These are phyloP conservation scores for Dendroctonus valens DNA, from an alignment of 1,140 invertebrate species.

Conservation along the genomic window DNA sequence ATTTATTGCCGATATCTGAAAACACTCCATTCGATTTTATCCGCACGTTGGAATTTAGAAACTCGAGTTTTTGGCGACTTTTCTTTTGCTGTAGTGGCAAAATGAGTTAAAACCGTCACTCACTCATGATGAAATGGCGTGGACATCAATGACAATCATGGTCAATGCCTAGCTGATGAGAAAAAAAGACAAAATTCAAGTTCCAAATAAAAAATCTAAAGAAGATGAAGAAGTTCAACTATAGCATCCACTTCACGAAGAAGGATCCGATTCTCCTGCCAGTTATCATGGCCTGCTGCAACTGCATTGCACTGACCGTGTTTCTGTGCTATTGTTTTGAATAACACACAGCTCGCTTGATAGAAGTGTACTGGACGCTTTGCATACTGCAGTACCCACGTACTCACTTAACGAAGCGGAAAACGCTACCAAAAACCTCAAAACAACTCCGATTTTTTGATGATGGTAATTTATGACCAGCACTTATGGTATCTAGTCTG, in stretches of 20 bases:
- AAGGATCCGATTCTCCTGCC: slow-evolving; percentile 18
- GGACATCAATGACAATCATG: too few species aligned
- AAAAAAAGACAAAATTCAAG: too few species aligned
- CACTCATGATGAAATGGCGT: too few species aligned
- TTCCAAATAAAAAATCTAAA: not conserved
- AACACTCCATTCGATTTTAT: too few species aligned
- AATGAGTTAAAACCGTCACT: too few species aligned
- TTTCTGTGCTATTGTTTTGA: slow-evolving; percentile 32
- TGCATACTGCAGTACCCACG: slow-evolving; percentile 20
- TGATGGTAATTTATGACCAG: too few species aligned
- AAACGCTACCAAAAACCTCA: slow-evolving; percentile 10
- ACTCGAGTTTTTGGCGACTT: too few species aligned
- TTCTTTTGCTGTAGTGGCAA: too few species aligned
- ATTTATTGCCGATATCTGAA: too few species aligned
- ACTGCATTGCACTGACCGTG: slow-evolving; percentile 31
- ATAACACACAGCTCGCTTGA: slow-evolving; percentile 16
- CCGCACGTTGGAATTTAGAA: too few species aligned
- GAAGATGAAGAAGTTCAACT: not conserved
- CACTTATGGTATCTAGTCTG: too few species aligned
- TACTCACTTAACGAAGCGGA: slow-evolving; percentile 4
- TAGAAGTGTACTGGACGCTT: slow-evolving; percentile 26
- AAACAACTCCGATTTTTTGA: not conserved
- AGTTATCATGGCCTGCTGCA: slow-evolving; percentile 26
- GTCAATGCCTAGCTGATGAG: too few species aligned
- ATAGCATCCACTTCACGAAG: slow-evolving; percentile 1